These are phyloP conservation scores for Tenthredo notha DNA, from an alignment of 2,888 invertebrate species.

Conservation along the genomic window DNA sequence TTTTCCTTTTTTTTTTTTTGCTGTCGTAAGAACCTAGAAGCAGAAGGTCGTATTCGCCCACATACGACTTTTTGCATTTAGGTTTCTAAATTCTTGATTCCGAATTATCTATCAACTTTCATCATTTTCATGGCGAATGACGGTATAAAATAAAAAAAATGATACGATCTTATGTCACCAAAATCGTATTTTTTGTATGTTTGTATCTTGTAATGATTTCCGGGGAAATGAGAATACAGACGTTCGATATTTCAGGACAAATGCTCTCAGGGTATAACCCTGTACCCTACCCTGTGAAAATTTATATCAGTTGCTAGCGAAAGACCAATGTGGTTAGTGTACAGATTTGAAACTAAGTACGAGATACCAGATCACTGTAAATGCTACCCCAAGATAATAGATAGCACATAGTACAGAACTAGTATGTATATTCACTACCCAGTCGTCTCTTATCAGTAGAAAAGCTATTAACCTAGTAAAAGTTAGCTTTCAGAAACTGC, in stretches of 20 bases:
- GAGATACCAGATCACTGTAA: slow-evolving; percentile 17
- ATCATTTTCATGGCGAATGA: not conserved
- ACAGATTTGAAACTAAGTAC: not conserved
- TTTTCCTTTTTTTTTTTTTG: too few species aligned
- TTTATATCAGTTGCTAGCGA: not conserved
- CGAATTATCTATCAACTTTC: too few species aligned
- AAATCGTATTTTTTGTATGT: not conserved
- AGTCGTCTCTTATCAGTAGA: not conserved
- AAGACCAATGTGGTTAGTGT: not conserved
- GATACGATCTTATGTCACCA: not conserved
- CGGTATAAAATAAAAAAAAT: not conserved
- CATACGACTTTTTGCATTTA: too few species aligned
- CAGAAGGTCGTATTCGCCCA: too few species aligned
- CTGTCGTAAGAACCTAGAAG: too few species aligned
- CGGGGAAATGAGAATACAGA: not conserved
- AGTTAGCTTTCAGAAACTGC: not conserved
- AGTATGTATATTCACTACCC: not conserved
- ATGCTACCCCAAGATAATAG: slow-evolving; percentile 16
- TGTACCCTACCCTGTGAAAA: not conserved
- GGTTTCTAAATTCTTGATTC: too few species aligned
- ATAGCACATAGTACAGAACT: not conserved
- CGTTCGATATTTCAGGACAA: not conserved
- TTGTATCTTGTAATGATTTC: not conserved
- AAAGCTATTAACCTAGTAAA: slow-evolving; percentile 33
- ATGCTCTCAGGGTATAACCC: not conserved